Percentiles rank a stretch among this genome's conserved stretches.
phyloP scores from a whole-genome alignment of 2,888 invertebrate species.

The Exephanes ischioxanthus region DNA sequence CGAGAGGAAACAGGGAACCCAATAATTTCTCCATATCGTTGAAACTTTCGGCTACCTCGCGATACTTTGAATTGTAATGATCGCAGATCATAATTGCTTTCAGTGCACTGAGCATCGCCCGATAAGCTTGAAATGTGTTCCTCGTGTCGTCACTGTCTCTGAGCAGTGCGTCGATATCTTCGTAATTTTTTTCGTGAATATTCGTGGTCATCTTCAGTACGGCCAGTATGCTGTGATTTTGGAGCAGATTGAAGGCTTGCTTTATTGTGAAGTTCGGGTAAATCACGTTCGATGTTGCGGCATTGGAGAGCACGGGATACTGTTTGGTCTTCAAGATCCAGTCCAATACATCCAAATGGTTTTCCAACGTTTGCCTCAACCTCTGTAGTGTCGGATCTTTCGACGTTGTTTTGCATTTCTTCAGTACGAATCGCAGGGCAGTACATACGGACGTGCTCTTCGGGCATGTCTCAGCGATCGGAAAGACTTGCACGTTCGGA shows the following conservation, averaged over 20 bases:
- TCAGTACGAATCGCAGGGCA: constrained; percentile 75
- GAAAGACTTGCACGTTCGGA: constrained; percentile 67
- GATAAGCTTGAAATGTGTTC: constrained; percentile 76
- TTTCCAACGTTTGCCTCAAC: constrained; percentile 70
- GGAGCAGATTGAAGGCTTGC: constrained; percentile 74
- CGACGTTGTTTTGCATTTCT: constrained; percentile 71
- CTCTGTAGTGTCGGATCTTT: constrained; percentile 71
- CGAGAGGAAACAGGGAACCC: constrained; percentile 73
- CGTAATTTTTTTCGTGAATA: constrained; percentile 76
- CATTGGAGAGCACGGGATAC: not conserved
- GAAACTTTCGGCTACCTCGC: constrained; percentile 69
- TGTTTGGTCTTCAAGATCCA: constrained; percentile 74
- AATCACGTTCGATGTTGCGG: not conserved
- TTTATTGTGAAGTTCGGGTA: constrained; percentile 73
- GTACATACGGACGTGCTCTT: constrained; percentile 70
- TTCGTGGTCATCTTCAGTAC: constrained; percentile 78
- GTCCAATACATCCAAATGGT: constrained; percentile 73
- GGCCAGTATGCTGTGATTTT: constrained; percentile 73
- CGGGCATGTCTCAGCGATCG: constrained; percentile 64
- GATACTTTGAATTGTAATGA: constrained; percentile 67
- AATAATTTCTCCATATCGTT: constrained; percentile 73
- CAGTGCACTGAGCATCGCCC: constrained; percentile 75
- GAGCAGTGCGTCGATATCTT: constrained; percentile 74
- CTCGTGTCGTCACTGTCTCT: constrained; percentile 68
- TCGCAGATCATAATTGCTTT: constrained; percentile 76